A percentile compares a stretch with the other conserved stretches of the same genome.
These are phyloP conservation scores for Dysdera silvatica DNA, from an alignment of 1,140 invertebrate genomes.

Conservation along the genomic window DNA sequence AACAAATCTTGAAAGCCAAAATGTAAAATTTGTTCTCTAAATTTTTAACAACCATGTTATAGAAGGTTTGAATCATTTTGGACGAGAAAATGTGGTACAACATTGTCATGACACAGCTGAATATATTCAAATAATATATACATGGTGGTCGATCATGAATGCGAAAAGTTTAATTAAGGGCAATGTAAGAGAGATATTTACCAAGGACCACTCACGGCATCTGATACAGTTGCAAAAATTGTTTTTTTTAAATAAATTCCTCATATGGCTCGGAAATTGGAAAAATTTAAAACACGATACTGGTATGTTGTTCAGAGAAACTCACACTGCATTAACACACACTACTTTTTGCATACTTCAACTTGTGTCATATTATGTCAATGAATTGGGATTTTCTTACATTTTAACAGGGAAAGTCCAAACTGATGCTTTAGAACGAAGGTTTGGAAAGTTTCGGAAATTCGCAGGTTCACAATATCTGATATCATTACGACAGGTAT, in stretches of 20 bases:
- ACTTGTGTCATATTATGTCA: not conserved
- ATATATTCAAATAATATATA: too few species aligned
- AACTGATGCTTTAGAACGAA: not conserved
- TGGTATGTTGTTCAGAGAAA: not conserved
- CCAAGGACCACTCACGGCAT: not conserved
- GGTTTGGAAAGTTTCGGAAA: not conserved
- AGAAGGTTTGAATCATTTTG: not conserved
- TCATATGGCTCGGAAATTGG: too few species aligned
- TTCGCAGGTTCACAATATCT: not conserved
- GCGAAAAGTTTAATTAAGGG: not conserved
- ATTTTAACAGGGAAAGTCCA: not conserved
- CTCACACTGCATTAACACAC: not conserved
- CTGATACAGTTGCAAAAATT: not conserved
- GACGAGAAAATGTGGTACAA: not conserved
- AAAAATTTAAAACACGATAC: not conserved
- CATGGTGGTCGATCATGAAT: too few species aligned
- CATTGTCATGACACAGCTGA: not conserved
- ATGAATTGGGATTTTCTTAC: not conserved
- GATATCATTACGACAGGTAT: not conserved
- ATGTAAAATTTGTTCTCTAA: not conserved
- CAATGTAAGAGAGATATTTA: not conserved
- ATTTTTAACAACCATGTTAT: not conserved
- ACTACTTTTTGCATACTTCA: too few species aligned
- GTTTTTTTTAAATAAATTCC: not conserved
- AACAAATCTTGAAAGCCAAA: too few species aligned